Evolutionary conservation across 2,113 vertebrate genomes (phyloP), one percentile per base, ranked within the genome.

Genomic region (Calypte anna): DNA sequence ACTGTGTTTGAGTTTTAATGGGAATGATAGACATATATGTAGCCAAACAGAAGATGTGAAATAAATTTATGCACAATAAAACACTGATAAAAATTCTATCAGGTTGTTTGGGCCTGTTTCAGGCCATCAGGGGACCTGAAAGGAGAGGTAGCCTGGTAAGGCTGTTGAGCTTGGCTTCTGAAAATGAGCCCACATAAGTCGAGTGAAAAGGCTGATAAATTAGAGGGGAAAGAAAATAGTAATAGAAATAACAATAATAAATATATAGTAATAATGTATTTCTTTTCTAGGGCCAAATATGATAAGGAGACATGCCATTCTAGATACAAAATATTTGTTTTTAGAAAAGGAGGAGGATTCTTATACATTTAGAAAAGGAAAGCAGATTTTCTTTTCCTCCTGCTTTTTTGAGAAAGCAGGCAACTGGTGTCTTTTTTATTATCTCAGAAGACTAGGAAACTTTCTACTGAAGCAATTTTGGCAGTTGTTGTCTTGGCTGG

Each of bases 371-470:
- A 67, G 12, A 15, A 67, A 72, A 62, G 17, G 5, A 79, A 3
- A 91, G 7, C 23, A 81, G 69, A 85, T 55, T 38, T 70, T 59
- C 6, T 78, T 81, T 84, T 74, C n/a, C n/a, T 87, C 16, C 14
- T 25, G 9, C 5, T 38, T 85, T 85, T 93, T 59, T 40, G 25
- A 8, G 9, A 68, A 25, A 21, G 10, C 23, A 79, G 15, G 18
- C 6, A 73, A 55, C 53, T 64, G 14, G 14, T 33, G 9, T 90
- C 7, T 27, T 75, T 73, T 46, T 48, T 38, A 58, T 51, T 46
- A 43, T 36, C 14, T 90, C 58, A 88, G 57, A 90, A 64, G 54
- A 82, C 88, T 72, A 82, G 88, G 70, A 82, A 91, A 93, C 51
- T 85, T 91, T 82, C 54, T 85, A 53, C 10, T 12, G 50, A 86